Base-by-base conservation (phyloP, 2,888 invertebrate species). In the Pantelozetes paolii region DNA sequence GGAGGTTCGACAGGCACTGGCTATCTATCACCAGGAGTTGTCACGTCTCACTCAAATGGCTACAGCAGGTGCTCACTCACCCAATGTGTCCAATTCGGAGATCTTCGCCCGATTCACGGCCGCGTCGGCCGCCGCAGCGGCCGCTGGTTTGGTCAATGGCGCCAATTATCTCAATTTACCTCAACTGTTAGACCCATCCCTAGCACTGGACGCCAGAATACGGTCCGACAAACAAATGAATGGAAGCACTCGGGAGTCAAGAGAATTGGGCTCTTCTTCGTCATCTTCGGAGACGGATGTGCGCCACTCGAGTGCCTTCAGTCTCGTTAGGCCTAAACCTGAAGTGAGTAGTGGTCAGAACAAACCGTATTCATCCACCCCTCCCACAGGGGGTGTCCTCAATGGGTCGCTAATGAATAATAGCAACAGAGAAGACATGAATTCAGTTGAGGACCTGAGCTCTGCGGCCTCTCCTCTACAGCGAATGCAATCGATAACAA, bases 401-500 rank as follows among this genome's bases (percentile, higher is more conserved):
- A 45, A 72, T 23, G 40, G 57, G 23, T 62, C 67, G 20, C 20
- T 67, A 67, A 32, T 67, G 5, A 36, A 36, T 9, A 36, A 36
- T 67, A 67, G 23, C 54, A 72, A 54, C 57, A 72, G 69, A 36
- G 72, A 64, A 2, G 57, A 9, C n/a, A 40, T 64, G 32, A 62
- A 23, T 36, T 88, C 87, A 79, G 90, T 91, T 75, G 92, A 92
- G 81, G 91, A 92, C 80, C 87, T 89, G 72, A 88, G 89, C 2
- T 91, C 93, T 71, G 80, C 80, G 13, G 93, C 94, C 28, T 94
- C 94, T 81, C 97, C 97, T 0, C 85, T 97, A 71, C 97, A 97
- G 83, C 86, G 96, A 81, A 97, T 97, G 96, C 96, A 96, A 76
- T 95, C 94, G 78, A 97, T 97, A 80, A 97, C 97, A 64, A 97